phyloP scores from a whole-genome alignment of 2,113 vertebrate species.

The western clawed frog (Xenopus tropicalis) region UCB_Xtro_10.0 CM004447.2:143172501-143173000 shows the following conservation, averaged over 20 bases:
- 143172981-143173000: too few species aligned
- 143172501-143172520: not conserved
- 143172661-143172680: not conserved
- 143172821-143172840: too few species aligned
- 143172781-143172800: not conserved
- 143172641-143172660: not conserved
- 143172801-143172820: not conserved
- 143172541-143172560: not conserved
- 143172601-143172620: slow-evolving; percentile 31
- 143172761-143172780: not conserved
- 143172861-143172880: too few species aligned
- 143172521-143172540: not conserved
- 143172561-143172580: slow-evolving; percentile 29
- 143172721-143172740: not conserved
- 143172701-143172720: too few species aligned
- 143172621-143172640: slow-evolving; percentile 19
- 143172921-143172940: too few species aligned
- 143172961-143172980: too few species aligned
- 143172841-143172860: too few species aligned
- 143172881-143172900: too few species aligned
- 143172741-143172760: not conserved
- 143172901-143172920: too few species aligned
- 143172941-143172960: too few species aligned
- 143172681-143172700: not conserved
- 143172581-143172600: slow-evolving; percentile 22